A percentile compares a stretch with the other conserved stretches of the same genome.
phyloP scores from a whole-genome alignment of 2,113 vertebrate species.

The Heterotilapia buettikoferi region DNA sequence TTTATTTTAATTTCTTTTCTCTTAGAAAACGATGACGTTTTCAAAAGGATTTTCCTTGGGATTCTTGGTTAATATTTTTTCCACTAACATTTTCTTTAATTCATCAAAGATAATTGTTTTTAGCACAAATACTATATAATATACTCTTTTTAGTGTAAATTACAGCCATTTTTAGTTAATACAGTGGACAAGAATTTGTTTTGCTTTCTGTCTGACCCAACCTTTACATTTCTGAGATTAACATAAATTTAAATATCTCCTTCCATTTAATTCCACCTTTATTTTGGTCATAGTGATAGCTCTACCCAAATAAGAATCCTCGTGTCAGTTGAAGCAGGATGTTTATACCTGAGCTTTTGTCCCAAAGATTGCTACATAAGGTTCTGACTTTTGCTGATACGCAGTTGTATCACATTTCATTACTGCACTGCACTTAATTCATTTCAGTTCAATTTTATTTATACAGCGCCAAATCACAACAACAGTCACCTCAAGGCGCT shows the following conservation, averaged over 20 bases:
- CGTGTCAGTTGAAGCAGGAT: not conserved
- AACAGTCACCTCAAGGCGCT: not conserved
- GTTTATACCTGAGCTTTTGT: not conserved
- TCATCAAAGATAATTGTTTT: not conserved
- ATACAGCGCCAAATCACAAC: not conserved
- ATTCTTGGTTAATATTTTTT: not conserved
- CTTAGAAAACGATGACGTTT: not conserved
- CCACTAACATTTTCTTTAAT: not conserved
- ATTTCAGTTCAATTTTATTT: not conserved
- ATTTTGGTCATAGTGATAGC: not conserved
- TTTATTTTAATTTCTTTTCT: not conserved
- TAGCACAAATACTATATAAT: not conserved
- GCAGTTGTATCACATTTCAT: fast-evolving
- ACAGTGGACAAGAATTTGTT: not conserved
- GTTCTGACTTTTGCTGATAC: not conserved
- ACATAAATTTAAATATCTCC: not conserved
- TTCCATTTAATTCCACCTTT: not conserved
- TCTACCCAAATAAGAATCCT: not conserved
- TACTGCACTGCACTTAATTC: not conserved
- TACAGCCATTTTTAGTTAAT: not conserved
- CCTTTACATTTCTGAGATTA: not conserved
- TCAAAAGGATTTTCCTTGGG: not conserved
- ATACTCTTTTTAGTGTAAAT: not conserved
- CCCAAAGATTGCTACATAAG: not conserved
- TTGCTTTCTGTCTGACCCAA: not conserved